These are phyloP conservation scores for Drosophila serrata DNA, from an alignment of 1,140 invertebrate species.

Conservation along the genomic window DNA sequence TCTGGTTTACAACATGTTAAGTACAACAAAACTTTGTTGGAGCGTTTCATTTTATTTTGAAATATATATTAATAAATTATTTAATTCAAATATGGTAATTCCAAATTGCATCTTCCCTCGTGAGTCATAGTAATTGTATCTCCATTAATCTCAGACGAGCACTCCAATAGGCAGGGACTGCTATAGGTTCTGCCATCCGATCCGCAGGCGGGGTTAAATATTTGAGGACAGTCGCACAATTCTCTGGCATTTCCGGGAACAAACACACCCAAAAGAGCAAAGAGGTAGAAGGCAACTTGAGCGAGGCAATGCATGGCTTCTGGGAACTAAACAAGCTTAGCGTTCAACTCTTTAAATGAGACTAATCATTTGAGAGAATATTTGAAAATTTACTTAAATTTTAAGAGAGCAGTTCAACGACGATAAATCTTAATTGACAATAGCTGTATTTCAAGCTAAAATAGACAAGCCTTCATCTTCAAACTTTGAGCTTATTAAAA, in stretches of 20 bases:
- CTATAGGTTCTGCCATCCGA: slow-evolving; percentile 1
- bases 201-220: not conserved
- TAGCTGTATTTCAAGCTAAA: not conserved
- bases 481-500: not conserved
- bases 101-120: not conserved
- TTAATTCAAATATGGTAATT: not conserved
- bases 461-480: not conserved
- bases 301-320: not conserved
- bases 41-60: too few relatives aligned
- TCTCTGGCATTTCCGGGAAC: not conserved
- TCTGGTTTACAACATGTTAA: not conserved
- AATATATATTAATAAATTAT: not conserved
- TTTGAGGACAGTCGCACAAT: slow-evolving; percentile 2
- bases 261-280: not conserved
- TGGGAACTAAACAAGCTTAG: not conserved
- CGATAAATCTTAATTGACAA: not conserved
- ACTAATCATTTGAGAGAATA: not conserved
- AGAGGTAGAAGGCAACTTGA: not conserved
- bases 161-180: not conserved
- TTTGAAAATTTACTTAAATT: not conserved
- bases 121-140: not conserved
- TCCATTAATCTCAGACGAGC: not conserved
- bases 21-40: too few relatives aligned
- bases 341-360: not conserved
- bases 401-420: not conserved